Conservation (phyloP, 2,888 invertebrate genomes). For the Himalopsyche kuldschensis region DNA sequence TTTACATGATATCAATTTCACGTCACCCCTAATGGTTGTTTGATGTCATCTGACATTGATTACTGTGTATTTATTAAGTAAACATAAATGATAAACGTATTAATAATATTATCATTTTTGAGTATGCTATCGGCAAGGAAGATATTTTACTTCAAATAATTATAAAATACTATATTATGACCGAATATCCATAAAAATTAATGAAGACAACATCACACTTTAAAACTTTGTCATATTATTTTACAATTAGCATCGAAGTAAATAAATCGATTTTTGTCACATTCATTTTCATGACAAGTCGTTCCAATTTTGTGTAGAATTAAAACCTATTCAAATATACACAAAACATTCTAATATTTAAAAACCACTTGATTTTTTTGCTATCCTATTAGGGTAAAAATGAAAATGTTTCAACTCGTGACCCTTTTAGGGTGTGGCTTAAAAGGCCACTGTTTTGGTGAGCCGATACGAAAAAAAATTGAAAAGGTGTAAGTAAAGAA, state of each 20-base stretch:
- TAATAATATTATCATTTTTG: too few species aligned
- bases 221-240: background rate
- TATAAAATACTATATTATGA: background rate
- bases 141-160: too few species aligned
- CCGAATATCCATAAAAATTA: background rate
- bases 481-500: background rate
- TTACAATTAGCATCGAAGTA: background rate
- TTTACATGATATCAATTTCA: slow-evolving; percentile 22
- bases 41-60: slow-evolving; percentile 25
- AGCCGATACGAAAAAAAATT: background rate
- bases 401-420: background rate
- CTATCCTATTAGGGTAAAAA: background rate
- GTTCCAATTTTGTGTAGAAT: background rate
- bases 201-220: background rate
- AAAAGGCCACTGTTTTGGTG: background rate
- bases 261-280: background rate
- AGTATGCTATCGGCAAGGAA: too few species aligned
- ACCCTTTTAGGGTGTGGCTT: background rate
- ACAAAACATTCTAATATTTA: background rate
- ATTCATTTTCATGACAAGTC: background rate
- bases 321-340: background rate
- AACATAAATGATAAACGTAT: background rate
- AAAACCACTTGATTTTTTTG: background rate
- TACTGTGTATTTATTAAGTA: slow-evolving; percentile 3
- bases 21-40: slow-evolving; percentile 4